Conservation (phyloP, 2,113 vertebrate species). For the Bambusicola thoracicus region DNA sequence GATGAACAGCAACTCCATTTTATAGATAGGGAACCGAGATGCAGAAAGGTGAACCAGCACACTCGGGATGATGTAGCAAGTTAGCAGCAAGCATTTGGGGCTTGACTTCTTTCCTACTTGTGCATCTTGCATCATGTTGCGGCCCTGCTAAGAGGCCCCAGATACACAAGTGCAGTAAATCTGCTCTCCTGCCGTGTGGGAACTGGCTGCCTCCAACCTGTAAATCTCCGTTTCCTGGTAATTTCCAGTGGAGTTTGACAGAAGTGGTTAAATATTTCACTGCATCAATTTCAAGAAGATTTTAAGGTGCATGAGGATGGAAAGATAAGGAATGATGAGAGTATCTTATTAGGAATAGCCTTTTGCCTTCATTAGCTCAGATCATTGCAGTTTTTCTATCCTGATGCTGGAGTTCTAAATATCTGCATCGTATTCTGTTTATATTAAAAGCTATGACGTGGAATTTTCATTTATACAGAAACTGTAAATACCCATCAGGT, state of each 20-base stretch:
- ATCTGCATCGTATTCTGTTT: constrained; percentile 63
- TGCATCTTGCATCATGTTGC: background rate
- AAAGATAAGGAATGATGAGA: constrained; percentile 1
- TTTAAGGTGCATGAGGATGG: constrained; percentile 32
- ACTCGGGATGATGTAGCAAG: background rate
- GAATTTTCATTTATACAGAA: constrained; percentile 80
- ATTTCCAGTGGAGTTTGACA: constrained; percentile 45
- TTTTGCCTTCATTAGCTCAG: constrained; percentile 50
- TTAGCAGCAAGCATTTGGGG: constrained; percentile 19
- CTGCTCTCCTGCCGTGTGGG: background rate
- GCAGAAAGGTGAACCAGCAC: background rate
- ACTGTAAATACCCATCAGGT: constrained; percentile 76
- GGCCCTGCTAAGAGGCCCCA: background rate
- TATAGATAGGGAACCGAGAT: background rate
- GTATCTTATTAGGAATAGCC: constrained; percentile 17
- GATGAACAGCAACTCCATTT: constrained; percentile 10
- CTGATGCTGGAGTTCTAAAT: constrained; percentile 4
- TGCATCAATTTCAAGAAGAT: constrained; percentile 41
- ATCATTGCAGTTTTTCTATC: background rate
- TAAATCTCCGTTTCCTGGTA: constrained; percentile 28
- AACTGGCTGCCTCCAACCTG: constrained; percentile 40
- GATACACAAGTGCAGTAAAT: constrained; percentile 33
- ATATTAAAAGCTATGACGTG: constrained; percentile 75
- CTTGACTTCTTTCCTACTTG: background rate
- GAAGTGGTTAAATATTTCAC: constrained; percentile 61